phyloP scores from a whole-genome alignment of 2,888 invertebrate genomes.

The Xestoiulus laeticollis region DNA sequence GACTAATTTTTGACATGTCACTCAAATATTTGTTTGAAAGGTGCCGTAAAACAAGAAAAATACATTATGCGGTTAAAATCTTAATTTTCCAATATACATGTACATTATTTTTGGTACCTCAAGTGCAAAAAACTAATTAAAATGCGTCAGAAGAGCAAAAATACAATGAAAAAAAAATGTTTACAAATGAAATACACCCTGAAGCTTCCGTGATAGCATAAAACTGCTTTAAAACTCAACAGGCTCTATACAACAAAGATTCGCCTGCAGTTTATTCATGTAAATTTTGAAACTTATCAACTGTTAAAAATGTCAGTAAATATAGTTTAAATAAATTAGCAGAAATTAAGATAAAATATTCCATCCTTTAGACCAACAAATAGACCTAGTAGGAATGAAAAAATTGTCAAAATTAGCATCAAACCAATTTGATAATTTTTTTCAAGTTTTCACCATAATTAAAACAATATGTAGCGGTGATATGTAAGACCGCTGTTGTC shows the following conservation, averaged over 20 bases:
- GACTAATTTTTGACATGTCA: not conserved
- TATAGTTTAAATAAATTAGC: conserved; percentile 8
- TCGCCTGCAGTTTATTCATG: not conserved
- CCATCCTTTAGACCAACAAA: not conserved
- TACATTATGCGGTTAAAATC: conserved; percentile 15
- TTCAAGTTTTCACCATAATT: not conserved
- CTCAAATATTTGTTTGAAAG: conserved; percentile 15
- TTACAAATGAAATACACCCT: not conserved
- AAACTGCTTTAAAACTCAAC: not conserved
- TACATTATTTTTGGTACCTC: not conserved
- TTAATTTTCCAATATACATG: conserved; percentile 34
- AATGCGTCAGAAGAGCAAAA: not conserved
- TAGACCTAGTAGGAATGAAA: not conserved
- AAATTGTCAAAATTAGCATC: not conserved
- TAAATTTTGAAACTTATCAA: not conserved
- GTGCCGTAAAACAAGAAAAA: not conserved
- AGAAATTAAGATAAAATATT: not conserved
- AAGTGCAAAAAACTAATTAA: not conserved
- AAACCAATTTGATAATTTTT: not conserved
- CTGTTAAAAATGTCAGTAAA: too few species aligned
- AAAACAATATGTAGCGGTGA: too few species aligned
- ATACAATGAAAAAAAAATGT: not conserved
- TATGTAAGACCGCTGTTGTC: not conserved
- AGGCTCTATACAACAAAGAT: not conserved
- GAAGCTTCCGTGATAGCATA: not conserved